phyloP scores from a whole-genome alignment of 2,888 invertebrate species.

The Trissolcus brochymenae region DNA sequence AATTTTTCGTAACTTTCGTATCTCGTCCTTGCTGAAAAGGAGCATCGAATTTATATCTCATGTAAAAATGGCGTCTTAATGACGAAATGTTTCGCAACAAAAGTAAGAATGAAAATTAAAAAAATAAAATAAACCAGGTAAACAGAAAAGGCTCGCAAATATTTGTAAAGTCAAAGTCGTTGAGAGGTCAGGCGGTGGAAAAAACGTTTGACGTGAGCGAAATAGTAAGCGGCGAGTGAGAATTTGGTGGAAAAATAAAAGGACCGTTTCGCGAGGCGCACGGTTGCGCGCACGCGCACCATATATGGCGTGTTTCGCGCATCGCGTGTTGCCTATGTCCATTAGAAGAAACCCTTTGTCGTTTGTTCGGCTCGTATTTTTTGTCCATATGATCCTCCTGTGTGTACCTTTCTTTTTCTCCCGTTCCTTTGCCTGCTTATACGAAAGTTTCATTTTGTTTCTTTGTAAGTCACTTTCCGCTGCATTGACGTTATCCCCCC shows the following conservation, averaged over 20 bases:
- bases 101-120: background rate
- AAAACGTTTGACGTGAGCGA: conserved; percentile 47
- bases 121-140: background rate
- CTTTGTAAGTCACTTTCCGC: conserved; percentile 25
- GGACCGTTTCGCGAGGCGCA: conserved; percentile 52
- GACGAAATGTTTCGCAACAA: too few species aligned
- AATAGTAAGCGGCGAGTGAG: conserved; percentile 47
- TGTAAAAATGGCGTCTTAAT: too few species aligned
- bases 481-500: background rate
- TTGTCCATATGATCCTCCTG: conserved; percentile 62
- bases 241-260: conserved; percentile 50
- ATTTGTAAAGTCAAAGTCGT: conserved; percentile 24
- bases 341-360: conserved; percentile 72
- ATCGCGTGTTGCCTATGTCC: conserved; percentile 64
- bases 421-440: conserved; percentile 30
- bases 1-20: too few species aligned
- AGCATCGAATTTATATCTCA: too few species aligned
- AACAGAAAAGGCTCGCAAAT: conserved; percentile 7
- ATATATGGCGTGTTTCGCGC: conserved; percentile 70
- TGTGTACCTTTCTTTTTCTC: conserved; percentile 25
- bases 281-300: conserved; percentile 65
- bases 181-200: conserved; percentile 11
- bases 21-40: too few species aligned
- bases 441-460: conserved; percentile 60
- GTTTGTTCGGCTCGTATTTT: conserved; percentile 61